Percentiles rank a stretch among this genome's conserved stretches.
Conservation (phyloP, 1,140 invertebrate species). For the Papilio machaon region DNA sequence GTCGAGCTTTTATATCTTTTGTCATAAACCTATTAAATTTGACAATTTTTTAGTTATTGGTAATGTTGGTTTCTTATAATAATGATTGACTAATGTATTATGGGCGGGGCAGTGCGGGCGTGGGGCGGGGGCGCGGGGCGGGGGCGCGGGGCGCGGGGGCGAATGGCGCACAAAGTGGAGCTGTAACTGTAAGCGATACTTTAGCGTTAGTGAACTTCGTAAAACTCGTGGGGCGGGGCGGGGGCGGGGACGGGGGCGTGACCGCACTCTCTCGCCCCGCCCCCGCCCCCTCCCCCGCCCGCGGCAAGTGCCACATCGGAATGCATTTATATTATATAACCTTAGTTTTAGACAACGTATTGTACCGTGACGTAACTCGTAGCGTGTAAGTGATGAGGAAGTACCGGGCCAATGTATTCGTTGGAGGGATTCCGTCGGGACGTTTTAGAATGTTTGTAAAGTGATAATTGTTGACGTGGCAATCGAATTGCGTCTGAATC, state of each 20-base stretch:
- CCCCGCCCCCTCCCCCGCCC: no score
- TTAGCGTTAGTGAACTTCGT: not conserved
- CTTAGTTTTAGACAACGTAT: conserved; percentile 46
- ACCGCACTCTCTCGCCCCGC: no score
- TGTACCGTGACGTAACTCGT: conserved; percentile 8
- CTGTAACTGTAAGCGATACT: conserved; percentile 50
- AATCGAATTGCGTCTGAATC: conserved; percentile 3
- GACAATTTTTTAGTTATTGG: no score
- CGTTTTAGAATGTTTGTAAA: conserved; percentile 34
- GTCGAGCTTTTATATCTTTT: no score
- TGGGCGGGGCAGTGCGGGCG: no score
- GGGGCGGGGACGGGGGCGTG: no score
- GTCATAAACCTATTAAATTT: no score
- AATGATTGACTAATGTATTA: no score
- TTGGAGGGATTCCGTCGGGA: not conserved
- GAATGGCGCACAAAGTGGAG: conserved; percentile 49
- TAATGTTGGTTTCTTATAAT: no score
- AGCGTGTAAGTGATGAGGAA: conserved; percentile 1
- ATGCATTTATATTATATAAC: conserved; percentile 67
- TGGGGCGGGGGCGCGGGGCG: not conserved
- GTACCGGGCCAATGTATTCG: no score
- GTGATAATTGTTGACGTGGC: not conserved
- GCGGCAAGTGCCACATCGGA: conserved; percentile 50
- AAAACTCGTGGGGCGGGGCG: not conserved
- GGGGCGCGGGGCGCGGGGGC: conserved; percentile 40